Evolutionary conservation across 1,140 invertebrate species (phyloP), one percentile per base, ranked within the genome.

Genomic region (Euschistus heros): DNA sequence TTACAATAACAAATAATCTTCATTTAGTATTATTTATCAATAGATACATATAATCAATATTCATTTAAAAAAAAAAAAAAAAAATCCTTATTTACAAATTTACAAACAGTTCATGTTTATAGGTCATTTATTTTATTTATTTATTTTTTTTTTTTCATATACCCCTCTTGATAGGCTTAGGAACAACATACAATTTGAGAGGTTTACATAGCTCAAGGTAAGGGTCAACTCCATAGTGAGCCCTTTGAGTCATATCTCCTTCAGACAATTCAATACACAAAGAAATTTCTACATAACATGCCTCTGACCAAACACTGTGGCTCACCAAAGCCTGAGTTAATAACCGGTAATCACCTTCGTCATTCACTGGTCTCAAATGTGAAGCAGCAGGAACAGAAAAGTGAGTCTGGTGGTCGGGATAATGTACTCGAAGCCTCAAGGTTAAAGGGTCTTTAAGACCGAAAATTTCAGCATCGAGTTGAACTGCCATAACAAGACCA

Each of bases 341-440:
- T 13, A 97, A 77, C 55, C 91, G 80, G 68, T 92, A 86, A 72
- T 89, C 85, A 17, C 74, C 68, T 81, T 78, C 75, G 26, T 69
- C 27, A 37, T 50, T 57, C 0, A 42, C 50, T n/a, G 30, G 30
- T 52, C 66, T 64, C 6, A 67, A 24, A 62, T 67, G 61, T 26
- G 65, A 26, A 4, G 52, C 27, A 33, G 61, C 80, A 0, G 92
- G 92, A 64, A 90, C 79, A 30, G 93, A 79, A 42, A 94, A 78
- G 74, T 95, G 89, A 22, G 85, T 84, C 72, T 88, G 86, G 72
- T 93, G 89, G 79, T 97, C 94, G 3, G 94, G 93, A 79, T 95
- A 96, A 70, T 91, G 87, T 17, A 96, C 83, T 76, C 88, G 88
- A 27, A 97, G 82, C 65, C 91, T 79, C 60, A 97, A 77, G 66